A percentile compares a stretch with the other conserved stretches of the same genome.
Evolutionary conservation across 64 coral and sea anemone genomes (phyloP).

Genomic region (Montipora sp.): DNA sequence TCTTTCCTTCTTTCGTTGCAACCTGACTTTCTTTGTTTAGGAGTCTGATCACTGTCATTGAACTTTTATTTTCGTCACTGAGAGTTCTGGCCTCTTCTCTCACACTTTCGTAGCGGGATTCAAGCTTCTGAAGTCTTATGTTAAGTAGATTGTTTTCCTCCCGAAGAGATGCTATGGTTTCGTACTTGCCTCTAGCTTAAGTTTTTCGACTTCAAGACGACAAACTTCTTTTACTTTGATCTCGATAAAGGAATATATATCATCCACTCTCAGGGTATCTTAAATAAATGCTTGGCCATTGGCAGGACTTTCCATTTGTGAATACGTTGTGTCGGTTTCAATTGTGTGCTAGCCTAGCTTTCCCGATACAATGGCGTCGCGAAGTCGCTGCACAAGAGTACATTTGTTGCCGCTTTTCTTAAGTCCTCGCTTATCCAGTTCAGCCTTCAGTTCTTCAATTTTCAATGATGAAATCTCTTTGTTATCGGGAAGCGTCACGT

Average conservation of each 20-base stretch:
- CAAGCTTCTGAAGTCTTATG: no score
- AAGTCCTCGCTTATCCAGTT: background rate
- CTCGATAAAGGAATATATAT: conserved; percentile 8
- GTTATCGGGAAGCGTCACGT: conserved; percentile 1
- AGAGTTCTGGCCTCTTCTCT: no score
- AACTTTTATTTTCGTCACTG: no score
- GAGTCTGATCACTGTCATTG: no score
- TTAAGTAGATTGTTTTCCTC: conserved; percentile 1
- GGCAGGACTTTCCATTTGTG: no score
- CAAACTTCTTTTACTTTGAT: background rate
- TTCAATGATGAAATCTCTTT: conserved; percentile 16
- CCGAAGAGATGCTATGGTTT: background rate
- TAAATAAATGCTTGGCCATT: background rate
- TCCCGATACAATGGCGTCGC: conserved; percentile 10
- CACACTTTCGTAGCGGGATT: no score
- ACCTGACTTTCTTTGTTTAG: no score
- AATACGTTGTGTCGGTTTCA: background rate
- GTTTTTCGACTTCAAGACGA: conserved; percentile 6
- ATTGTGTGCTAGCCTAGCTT: background rate
- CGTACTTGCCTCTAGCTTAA: background rate
- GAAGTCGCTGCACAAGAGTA: background rate
- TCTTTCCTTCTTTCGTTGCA: no score
- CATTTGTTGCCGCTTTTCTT: conserved; percentile 1
- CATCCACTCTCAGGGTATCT: background rate
- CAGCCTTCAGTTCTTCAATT: conserved; percentile 1